Base-by-base conservation (phyloP, 2,888 invertebrate genomes). In the Esperia sulphurella region DNA sequence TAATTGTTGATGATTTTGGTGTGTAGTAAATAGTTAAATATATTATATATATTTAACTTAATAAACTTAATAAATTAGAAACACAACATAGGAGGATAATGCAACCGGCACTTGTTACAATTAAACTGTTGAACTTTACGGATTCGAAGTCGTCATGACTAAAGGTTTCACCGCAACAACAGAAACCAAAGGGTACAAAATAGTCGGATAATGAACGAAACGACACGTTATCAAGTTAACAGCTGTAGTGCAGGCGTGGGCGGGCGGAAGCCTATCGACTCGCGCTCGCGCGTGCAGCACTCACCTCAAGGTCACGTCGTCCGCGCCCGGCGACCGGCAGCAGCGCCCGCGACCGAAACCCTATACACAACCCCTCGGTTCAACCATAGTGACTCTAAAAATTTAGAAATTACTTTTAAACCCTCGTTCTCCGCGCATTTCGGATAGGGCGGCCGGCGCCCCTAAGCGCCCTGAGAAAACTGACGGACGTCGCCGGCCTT, bases 231-330 rank as follows among this genome's bases (percentile, higher is more conserved):
- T 76, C 68, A 77, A 75, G 68, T 69, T 67, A 85, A 83, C 87
- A 88, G 86, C 85, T 88, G 88, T 87, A 78, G 71, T 80, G 80
- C 78, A 79, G 74, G 76, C 77, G 73, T 70, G 21, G 21, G 80
- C 68, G 77, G 82, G 82, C 80, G 83, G 78, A 75, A 71, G 78
- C 75, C 77, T 79, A 84, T 80, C 82, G 83, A 81, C 76, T 45
- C 29, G 43, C 30, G 62, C 71, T 65, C 68, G 66, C 69, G 72
- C 73, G 65, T 74, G 74, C 79, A 75, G 57, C 64, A 87, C 87
- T 86, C 76, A 87, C 87, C 87, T 87, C 82, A 80, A 83, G 84
- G 83, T 83, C 83, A 71, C 72, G 62, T 61, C 63, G 55, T 62
- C 63, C 59, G 70, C 52, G 58, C 54, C 65, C 59, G 57, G 49